Conservation (phyloP, 2,888 invertebrate genomes). For the Drosophila algonquin region DNA sequence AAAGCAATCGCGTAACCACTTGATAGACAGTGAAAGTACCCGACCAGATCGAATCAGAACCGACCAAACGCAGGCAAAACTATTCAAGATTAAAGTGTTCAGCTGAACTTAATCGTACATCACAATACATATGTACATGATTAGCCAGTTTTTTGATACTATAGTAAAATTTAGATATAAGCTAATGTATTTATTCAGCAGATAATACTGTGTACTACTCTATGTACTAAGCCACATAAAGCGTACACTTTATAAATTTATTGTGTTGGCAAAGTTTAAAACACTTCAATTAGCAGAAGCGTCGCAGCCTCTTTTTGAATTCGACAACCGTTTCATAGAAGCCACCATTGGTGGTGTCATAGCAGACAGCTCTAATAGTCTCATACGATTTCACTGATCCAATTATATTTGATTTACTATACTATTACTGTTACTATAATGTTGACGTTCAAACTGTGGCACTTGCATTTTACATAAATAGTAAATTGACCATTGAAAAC, state of each 20-base stretch:
- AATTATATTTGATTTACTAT: no score
- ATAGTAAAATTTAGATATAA: constrained; percentile 56
- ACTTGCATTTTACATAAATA: no score
- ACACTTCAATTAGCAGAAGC: no score
- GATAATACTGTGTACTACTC: constrained; percentile 31
- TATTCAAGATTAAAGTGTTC: constrained; percentile 50
- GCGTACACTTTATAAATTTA: constrained; percentile 35
- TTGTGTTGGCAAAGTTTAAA: neutral
- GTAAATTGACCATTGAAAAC: no score
- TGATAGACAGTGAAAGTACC: constrained; percentile 5
- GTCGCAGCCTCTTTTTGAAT: no score
- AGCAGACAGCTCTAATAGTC: no score
- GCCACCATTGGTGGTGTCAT: no score
- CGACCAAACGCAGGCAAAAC: constrained; percentile 39
- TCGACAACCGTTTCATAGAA: no score
- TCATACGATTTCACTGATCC: no score
- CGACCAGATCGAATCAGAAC: constrained; percentile 32
- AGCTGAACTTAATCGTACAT: constrained; percentile 41
- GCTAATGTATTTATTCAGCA: constrained; percentile 31
- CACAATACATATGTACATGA: constrained; percentile 23
- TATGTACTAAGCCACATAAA: constrained; percentile 39
- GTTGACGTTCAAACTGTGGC: no score
- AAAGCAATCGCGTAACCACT: neutral
- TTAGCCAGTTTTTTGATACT: constrained; percentile 45
- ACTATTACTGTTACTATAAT: no score